Conservation (phyloP, 2,113 vertebrate genomes). For the Megaptera novaeangliae region DNA sequence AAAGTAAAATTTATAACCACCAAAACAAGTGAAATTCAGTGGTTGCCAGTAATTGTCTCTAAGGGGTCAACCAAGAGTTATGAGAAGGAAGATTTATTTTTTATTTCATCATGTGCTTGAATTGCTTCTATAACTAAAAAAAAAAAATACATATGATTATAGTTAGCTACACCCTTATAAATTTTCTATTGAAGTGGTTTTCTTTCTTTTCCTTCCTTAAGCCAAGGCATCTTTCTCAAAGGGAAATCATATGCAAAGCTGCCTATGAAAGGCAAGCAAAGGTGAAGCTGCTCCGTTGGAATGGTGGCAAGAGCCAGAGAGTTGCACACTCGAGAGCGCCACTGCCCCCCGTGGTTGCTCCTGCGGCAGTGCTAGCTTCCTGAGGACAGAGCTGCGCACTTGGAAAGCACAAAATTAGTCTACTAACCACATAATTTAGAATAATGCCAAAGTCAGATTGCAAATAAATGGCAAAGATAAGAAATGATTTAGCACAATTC, state of each 20-base stretch:
- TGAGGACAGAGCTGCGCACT: background rate
- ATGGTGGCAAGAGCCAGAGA: background rate
- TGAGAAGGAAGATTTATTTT: background rate
- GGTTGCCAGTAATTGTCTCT: background rate
- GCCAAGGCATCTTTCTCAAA: background rate
- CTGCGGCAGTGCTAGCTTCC: background rate
- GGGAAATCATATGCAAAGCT: background rate
- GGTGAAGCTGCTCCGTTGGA: background rate
- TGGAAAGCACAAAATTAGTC: background rate
- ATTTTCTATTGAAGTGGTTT: background rate
- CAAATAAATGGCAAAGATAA: background rate
- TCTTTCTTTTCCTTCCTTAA: background rate
- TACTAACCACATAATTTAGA: background rate
- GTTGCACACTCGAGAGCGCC: no score
- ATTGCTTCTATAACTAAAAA: background rate
- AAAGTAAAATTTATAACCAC: conserved; percentile 27
- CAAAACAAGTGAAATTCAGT: conserved; percentile 10
- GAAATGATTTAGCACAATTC: background rate
- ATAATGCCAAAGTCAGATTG: background rate
- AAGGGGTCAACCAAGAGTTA: conserved; percentile 2
- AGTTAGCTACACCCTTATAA: background rate
- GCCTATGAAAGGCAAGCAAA: background rate
- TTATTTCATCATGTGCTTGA: background rate
- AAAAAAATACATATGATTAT: background rate
- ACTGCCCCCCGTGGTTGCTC: background rate